Evolutionary conservation across 2,113 vertebrate species (phyloP), one percentile per base, ranked within the genome.

Genomic region (Crotalus helleri): DNA sequence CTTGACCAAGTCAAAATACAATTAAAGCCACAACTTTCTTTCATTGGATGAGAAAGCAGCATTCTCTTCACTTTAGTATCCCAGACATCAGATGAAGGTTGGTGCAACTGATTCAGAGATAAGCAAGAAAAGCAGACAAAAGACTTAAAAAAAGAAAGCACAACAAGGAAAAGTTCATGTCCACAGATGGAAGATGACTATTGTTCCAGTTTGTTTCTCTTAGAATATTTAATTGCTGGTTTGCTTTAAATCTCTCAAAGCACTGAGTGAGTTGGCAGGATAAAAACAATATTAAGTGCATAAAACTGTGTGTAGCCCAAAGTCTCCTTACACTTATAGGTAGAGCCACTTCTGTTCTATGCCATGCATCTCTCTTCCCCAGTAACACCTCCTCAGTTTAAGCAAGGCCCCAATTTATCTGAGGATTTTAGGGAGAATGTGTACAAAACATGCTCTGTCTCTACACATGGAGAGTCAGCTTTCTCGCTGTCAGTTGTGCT

Each of bases 31-130:
- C 26, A 44, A 13, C 81, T 57, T 85, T 29, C 49, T 81, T 44
- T 49, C 89, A 59, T 49, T 26, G 55, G 51, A 69, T 61, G 69
- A 88, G 86, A 93, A 94, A 92, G 85, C 91, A 87, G 93, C 91
- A 88, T 90, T 49, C 46, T 92, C 93, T 89, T 93, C 87, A 58
- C 64, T 87, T 90, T 64, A 89, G 74, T 58, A n/a, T 74, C 61
- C 69, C 53, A 93, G 74, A 91, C 92, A 93, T 49, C 87, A 88
- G 19, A 29, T 87, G 90, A 44, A 13, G 85, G 55, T 81, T 15
- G 8, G 4, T 54, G 49, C 39, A 61, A 90, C 7, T 53, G n/a
- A 87, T 87, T 90, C 85, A 91, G 91, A 89, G 88, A 87, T 85
- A 91, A 90, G 24, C 64, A 88, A 90, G 81, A 64, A 94, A 92